Conservation (phyloP, 1,140 invertebrate genomes). For the Zaprionus tsacasi region DNA sequence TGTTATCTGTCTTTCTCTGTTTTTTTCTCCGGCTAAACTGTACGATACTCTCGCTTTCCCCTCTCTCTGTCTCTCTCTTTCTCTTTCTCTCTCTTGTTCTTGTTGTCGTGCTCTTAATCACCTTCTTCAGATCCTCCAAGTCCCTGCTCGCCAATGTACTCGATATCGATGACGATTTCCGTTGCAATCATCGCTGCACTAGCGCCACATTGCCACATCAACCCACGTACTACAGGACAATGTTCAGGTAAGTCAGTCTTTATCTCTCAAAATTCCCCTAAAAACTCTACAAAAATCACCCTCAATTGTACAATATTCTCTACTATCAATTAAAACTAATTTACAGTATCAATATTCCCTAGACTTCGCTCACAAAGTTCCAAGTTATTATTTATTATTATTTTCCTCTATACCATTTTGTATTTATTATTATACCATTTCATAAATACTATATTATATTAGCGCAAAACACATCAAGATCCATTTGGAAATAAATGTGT, state of each 20-base stretch:
- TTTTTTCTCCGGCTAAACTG: not conserved
- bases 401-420: not conserved
- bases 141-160: slow-evolving; percentile 97
- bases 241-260: slow-evolving; percentile 70
- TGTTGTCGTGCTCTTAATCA: not conserved
- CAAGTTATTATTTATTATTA: too few relatives aligned
- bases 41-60: slow-evolving; percentile 1
- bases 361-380: not conserved
- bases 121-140: slow-evolving; percentile 88
- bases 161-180: slow-evolving; percentile 96
- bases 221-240: slow-evolving; percentile 82
- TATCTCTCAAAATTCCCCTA: too few relatives aligned
- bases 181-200: slow-evolving; percentile 86
- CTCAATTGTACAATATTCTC: too few relatives aligned
- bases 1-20: not conserved
- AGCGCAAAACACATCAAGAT: not conserved
- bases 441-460: not conserved
- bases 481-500: not conserved
- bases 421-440: not conserved
- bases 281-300: too few relatives aligned
- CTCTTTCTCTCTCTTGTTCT: too few relatives aligned
- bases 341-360: too few relatives aligned
- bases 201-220: slow-evolving; percentile 81
- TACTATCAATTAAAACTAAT: too few relatives aligned
- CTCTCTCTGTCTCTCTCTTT: too few relatives aligned